Evolutionary conservation across 2,888 invertebrate species (phyloP), one percentile per base, ranked within the genome.

Genomic region (Sinotaia quadrata): DNA sequence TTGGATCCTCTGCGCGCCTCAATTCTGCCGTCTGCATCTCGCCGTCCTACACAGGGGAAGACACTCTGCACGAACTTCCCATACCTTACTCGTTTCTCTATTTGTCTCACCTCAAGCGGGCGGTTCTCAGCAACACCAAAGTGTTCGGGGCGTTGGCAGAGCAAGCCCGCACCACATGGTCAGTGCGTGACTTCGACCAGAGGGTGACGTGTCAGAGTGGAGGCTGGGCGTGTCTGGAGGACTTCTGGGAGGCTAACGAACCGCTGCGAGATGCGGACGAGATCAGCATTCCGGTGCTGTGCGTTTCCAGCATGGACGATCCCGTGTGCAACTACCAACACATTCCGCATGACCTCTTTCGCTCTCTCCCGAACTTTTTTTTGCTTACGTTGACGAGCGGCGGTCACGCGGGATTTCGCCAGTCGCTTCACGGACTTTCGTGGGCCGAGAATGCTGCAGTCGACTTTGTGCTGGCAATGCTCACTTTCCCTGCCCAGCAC

Each of bases 361-460:
- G 75, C n/a, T 78, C 77, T 47, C 82, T 81, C 70, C 85, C 84
- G 1, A 81, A 86, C 65, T 82, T 84, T 59, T 77, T 86, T 56
- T 77, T 86, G 72, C 76, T 79, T 2, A 74, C 77, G 3, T 75
- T 82, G 12, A 74, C 83, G 31, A 68, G 71, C 15, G 86, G 86
- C 2, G 86, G 86, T 0, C 85, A 86, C 72, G 82, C 82, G 69
- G 84, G 85, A 8, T 86, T 86, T 71, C 54, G 81, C 7, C 81
- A 84, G 24, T 69, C 74, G 27, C 67, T 76, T 5, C 54, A 70
- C 10, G 75, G 76, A 4, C 59, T 74, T 12, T 76, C 78, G 0
- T 83, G 83, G 83, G 78, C 82, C 1, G 81, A 81, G 44, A 78
- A 72, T 49, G 67, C 81, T 21, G 70, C 78, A 7, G 44, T 83